Evolutionary conservation across 2,797 vertebrate species (phyloP).

Genomic region (Agapornis canus): DNA sequence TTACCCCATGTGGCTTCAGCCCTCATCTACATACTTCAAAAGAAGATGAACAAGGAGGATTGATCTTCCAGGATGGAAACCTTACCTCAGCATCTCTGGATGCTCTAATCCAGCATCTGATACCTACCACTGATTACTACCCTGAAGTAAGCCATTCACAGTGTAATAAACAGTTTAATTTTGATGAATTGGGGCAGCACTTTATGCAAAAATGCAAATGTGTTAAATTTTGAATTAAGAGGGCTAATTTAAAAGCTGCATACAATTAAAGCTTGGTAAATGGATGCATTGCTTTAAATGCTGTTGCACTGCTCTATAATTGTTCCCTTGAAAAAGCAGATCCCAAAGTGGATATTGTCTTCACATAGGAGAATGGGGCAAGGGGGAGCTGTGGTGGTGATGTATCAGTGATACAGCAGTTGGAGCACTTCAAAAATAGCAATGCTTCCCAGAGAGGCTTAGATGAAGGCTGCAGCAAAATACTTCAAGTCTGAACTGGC

Average conservation of each 20-base stretch:
- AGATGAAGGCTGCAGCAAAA: constrained; percentile 13
- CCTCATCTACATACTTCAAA: constrained; percentile 81
- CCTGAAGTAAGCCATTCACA: constrained; percentile 82
- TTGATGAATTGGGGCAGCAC: constrained; percentile 29
- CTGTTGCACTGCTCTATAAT: not conserved
- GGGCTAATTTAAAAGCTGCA: constrained; percentile 36
- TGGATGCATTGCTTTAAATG: constrained; percentile 30
- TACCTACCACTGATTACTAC: constrained; percentile 91
- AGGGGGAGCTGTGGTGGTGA: not conserved
- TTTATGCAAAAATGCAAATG: constrained; percentile 48
- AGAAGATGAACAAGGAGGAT: constrained; percentile 80
- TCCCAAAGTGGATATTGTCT: constrained; percentile 8
- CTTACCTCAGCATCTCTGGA: constrained; percentile 91
- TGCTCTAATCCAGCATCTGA: constrained; percentile 89
- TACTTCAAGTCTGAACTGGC: not conserved
- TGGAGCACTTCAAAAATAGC: not conserved
- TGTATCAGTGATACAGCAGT: not conserved
- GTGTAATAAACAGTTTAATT: constrained; percentile 30
- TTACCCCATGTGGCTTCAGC: constrained; percentile 87
- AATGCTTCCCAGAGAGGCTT: not conserved
- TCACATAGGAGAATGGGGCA: not conserved
- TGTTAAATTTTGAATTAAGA: constrained; percentile 48
- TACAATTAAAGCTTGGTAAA: constrained; percentile 21
- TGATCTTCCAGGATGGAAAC: constrained; percentile 84
- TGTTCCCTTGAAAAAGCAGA: constrained; percentile 31